Evolutionary conservation across 2,113 vertebrate species (phyloP).

Genomic region (Trichomycterus rosablanca): DNA sequence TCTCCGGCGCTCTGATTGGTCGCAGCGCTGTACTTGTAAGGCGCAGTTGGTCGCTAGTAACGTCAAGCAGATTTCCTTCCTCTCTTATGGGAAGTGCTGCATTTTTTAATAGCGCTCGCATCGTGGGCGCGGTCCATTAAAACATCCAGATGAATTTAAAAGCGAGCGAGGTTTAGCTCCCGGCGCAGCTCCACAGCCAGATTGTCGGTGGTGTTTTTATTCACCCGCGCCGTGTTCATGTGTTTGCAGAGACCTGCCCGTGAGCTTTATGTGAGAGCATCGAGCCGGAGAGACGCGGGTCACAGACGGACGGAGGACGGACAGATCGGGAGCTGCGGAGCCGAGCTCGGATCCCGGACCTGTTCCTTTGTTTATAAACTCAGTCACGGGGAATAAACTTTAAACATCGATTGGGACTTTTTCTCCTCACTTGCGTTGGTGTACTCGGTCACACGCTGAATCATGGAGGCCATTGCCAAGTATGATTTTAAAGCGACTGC

Average conservation of each 20-base stretch:
- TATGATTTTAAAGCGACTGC: constrained; percentile 99
- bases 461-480: constrained; percentile 98
- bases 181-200: no score
- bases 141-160: no score
- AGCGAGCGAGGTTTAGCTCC: no score
- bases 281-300: constrained; percentile 56
- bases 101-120: constrained; percentile 34
- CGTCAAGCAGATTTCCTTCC: constrained; percentile 51
- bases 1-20: constrained; percentile 26
- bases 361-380: constrained; percentile 43
- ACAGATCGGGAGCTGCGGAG: constrained; percentile 62
- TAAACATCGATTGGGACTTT: constrained; percentile 7
- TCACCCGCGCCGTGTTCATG: background rate
- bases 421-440: constrained; percentile 10
- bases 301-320: no score
- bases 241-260: constrained; percentile 56
- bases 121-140: constrained; percentile 48
- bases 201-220: background rate
- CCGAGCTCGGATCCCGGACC: constrained; percentile 60
- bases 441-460: constrained; percentile 20
- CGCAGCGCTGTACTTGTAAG: background rate
- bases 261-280: constrained; percentile 68
- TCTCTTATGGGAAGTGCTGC: constrained; percentile 37
- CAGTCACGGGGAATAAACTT: constrained; percentile 43
- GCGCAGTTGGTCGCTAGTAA: constrained; percentile 36